A percentile compares a stretch with the other conserved stretches of the same genome.
These are phyloP conservation scores for Mesaphorura yosii DNA, from an alignment of 1,140 invertebrate species.

Conservation along the genomic window DNA sequence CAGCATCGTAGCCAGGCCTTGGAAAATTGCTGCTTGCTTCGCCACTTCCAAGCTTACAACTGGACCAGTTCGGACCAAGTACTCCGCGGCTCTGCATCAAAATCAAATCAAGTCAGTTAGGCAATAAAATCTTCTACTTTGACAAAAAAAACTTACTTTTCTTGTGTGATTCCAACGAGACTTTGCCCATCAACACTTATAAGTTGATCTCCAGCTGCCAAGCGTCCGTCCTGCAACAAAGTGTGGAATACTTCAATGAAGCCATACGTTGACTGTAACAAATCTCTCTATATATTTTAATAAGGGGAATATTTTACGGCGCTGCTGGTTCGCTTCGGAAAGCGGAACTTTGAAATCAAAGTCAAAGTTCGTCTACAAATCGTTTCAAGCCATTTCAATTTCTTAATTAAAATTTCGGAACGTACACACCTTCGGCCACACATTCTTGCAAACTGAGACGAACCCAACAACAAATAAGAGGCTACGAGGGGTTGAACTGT, in stretches of 20 bases:
- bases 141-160: constrained; percentile 48
- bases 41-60: constrained; percentile 90
- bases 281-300: background rate
- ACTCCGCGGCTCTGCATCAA: constrained; percentile 71
- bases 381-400: too few relatives aligned
- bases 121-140: background rate
- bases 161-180: constrained; percentile 91
- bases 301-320: too few relatives aligned
- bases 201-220: constrained; percentile 94
- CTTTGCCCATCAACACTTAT: constrained; percentile 94
- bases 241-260: background rate
- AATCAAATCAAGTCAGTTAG: constrained; percentile 5
- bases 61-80: constrained; percentile 83
- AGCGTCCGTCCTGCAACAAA: constrained; percentile 60
- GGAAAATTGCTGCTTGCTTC: constrained; percentile 92
- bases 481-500: too few relatives aligned
- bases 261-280: background rate
- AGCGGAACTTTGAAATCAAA: too few relatives aligned
- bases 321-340: too few relatives aligned
- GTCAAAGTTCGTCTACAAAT: too few relatives aligned
- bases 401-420: too few relatives aligned
- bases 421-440: too few relatives aligned
- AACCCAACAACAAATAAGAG: too few relatives aligned
- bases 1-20: constrained; percentile 84
- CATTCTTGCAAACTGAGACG: too few relatives aligned